These are phyloP conservation scores for Caerostris darwini DNA, from an alignment of 1,140 invertebrate genomes.

Conservation along the genomic window DNA sequence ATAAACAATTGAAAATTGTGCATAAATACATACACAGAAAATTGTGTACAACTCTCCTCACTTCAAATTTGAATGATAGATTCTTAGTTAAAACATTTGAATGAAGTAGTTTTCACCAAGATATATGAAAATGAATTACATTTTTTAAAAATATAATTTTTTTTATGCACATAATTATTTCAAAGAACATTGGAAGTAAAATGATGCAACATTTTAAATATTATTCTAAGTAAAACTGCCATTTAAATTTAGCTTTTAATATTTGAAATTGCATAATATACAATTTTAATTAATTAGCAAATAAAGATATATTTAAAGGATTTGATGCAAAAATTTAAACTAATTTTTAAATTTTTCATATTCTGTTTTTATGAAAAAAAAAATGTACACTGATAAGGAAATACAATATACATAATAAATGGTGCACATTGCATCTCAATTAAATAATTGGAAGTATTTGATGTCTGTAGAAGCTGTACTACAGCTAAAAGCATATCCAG, in stretches of 20 bases:
- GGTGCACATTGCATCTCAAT: not conserved
- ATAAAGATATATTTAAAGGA: too few relatives aligned
- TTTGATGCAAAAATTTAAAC: too few relatives aligned
- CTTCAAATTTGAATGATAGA: not conserved
- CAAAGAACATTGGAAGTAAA: too few relatives aligned
- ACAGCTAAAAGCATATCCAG: conserved; percentile 1
- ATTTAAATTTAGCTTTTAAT: too few relatives aligned
- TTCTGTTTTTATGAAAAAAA: not conserved
- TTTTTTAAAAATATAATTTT: too few relatives aligned
- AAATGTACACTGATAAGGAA: not conserved
- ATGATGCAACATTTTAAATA: too few relatives aligned
- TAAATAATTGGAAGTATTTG: not conserved
- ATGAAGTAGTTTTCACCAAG: too few relatives aligned
- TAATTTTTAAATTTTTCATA: not conserved
- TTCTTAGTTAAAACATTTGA: not conserved
- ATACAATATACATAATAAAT: not conserved
- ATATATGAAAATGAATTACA: too few relatives aligned
- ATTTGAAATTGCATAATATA: too few relatives aligned
- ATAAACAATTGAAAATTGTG: conserved; percentile 39
- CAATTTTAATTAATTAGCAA: too few relatives aligned
- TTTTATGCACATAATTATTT: too few relatives aligned
- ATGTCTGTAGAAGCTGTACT: not conserved
- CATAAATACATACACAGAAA: not conserved
- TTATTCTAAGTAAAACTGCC: too few relatives aligned
- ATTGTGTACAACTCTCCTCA: not conserved